A percentile compares a stretch with the other conserved stretches of the same genome.
Conservation (phyloP, 2,113 vertebrate genomes). For the Peromyscus maniculatus region DNA sequence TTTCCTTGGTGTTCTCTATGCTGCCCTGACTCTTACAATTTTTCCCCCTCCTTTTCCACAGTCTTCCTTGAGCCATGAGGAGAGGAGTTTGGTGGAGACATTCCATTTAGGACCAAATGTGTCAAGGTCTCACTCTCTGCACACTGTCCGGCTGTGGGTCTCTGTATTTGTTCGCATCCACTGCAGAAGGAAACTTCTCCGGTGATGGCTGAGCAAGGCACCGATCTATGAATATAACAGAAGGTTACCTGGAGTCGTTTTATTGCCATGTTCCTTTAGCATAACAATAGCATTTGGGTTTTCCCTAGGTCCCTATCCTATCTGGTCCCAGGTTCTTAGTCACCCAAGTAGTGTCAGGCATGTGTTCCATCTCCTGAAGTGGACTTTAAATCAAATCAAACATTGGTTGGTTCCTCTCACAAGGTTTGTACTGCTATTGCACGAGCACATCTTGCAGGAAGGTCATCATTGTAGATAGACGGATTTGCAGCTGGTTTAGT, state of each 20-base stretch:
- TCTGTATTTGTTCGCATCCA: too few species aligned
- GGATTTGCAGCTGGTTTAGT: neutral
- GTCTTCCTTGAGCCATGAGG: neutral
- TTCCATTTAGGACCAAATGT: neutral
- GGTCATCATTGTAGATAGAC: neutral
- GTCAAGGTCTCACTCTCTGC: neutral
- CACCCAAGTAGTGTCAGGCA: neutral
- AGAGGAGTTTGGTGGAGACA: neutral
- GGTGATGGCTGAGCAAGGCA: neutral
- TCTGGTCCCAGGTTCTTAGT: neutral
- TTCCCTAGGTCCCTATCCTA: neutral
- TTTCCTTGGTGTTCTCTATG: neutral
- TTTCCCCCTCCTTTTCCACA: neutral
- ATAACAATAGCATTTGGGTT: neutral
- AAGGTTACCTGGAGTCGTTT: neutral
- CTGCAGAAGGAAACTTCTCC: neutral
- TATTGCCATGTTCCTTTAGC: neutral
- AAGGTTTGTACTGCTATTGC: neutral
- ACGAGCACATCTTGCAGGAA: too few species aligned
- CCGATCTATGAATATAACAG: neutral
- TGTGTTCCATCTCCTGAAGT: neutral
- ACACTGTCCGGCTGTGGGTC: neutral
- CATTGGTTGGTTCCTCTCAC: neutral
- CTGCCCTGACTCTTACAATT: too few species aligned
- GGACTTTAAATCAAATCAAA: neutral